These are phyloP conservation scores for Gymnarchus niloticus DNA, from an alignment of 2,113 vertebrate genomes.

Conservation along the genomic window DNA sequence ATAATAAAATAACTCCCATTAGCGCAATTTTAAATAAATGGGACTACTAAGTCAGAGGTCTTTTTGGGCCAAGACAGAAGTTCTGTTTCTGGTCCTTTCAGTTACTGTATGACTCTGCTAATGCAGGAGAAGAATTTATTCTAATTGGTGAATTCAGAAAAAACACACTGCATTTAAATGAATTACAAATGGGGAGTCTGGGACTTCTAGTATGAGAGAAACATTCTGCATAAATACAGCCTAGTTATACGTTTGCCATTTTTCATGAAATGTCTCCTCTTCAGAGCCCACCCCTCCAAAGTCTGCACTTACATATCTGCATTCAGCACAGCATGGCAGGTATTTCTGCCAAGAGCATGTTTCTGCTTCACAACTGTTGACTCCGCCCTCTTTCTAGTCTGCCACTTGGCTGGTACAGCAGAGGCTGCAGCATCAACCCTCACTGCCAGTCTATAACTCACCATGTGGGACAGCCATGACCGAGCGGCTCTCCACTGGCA, in stretches of 20 bases:
- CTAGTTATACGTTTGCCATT: no score
- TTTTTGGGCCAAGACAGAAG: neutral
- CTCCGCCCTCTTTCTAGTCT: neutral
- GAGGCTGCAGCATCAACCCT: neutral
- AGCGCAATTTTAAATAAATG: neutral
- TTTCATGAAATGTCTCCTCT: neutral
- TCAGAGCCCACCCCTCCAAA: no score
- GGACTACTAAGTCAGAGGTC: neutral
- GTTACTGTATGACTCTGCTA: neutral
- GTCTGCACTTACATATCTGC: neutral
- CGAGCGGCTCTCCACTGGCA: neutral
- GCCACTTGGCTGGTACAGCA: neutral
- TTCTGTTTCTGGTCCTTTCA: neutral
- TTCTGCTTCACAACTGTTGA: neutral
- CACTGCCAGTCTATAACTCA: neutral
- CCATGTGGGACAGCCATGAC: neutral
- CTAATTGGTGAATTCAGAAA: neutral
- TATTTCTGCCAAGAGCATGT: neutral
- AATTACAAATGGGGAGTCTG: neutral
- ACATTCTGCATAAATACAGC: neutral
- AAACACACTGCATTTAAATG: neutral
- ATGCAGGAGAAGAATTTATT: neutral
- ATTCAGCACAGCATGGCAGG: neutral
- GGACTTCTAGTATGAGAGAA: neutral
- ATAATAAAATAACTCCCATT: neutral